Base-by-base conservation (phyloP, 1,140 invertebrate genomes). In the Eulimnadia texana region DNA sequence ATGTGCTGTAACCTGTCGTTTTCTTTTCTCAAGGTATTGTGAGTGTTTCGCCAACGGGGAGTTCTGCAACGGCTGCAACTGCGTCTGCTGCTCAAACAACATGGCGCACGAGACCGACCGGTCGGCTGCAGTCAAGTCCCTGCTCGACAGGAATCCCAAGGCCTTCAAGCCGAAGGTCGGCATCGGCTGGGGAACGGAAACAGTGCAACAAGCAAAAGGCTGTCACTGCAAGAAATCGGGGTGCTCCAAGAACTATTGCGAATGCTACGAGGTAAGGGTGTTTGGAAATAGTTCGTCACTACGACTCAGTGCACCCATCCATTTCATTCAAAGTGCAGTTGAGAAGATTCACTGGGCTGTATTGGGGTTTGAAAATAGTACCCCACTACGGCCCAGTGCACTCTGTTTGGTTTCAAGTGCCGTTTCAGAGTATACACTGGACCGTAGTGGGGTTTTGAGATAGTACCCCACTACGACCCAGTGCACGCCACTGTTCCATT, bases 41-140 rank as follows among this genome's bases (percentile, higher is more conserved):
- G 96, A 99, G 73, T 99, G 97, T 74, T 99, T 99, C 80, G 95
- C 96, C 0, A 98, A 98, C 76, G 96, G 97, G 22, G 95, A 99
- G 76, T 99, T 99, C 73, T 99, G 96, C 78, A 85, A 92, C 70
- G 85, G 90, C 72, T 99, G 97, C 72, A 99, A 99, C 70, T 99
- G 96, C 74, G 91, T 85, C 70, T 96, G 95, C 74, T 99, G 97
- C 74, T 93, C 83, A 63, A 99, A 99, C 70, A 99, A 98, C 77
- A 75, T 99, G 50, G 84, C 91, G 42, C 90, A 97, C 72, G 95
- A 99, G 73, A 93, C 95, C 68, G 88, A 97, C 66, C 74, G 97
- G 51, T 91, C 94, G 70, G 82, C 86, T 66, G 81, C 83, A 6
- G 83, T 85, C 60, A 82, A 82, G 67, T 72, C 76, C 11, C 82